Base-by-base conservation (phyloP, 1,140 invertebrate genomes). In the Sarcophaga peregrina region DNA sequence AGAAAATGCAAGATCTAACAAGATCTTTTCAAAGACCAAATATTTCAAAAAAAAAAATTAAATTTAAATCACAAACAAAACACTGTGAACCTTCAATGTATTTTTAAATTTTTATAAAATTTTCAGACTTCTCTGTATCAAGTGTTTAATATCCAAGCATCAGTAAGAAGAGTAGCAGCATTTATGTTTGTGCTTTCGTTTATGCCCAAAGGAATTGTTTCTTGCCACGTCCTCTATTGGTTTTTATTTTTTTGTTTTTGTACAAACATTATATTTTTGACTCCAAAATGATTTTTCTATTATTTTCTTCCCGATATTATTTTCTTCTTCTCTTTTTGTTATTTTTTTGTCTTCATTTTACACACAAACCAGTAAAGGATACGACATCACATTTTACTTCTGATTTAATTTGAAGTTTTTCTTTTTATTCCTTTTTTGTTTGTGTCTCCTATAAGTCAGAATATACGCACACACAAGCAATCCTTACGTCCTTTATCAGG, bases 331-430 rank as follows among this genome's bases (percentile, higher is more conserved):
- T 58, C 0, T 11, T 5, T 15, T 15, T 5, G 9, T 58, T 58
- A 15, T 50, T 50, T 50, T 50, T 50, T 50, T 50, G 6, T 50
- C 11, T 50, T 50, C 6, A 50, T 50, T 68, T 68, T 68, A 6
- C 17, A n/a, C n/a, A n/a, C 15, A 17, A 68, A 68, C 1, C 17
- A 78, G 75, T 47, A 78, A 78, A 50, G 75, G 48, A 47, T n/a
- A 78, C 75, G 50, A 47, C 75, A 78, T 78, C 75, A 78, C 75
- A 78, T 78, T 78, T 78, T 78, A 78, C 75, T 78, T 47, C 50
- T 78, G 75, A 78, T 78, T 78, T 78, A 78, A 78, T 78, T 78
- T 78, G 48, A n/a, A 78, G n/a, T 20, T 50, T 78, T 78, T 68
- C 20, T 68, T n/a, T n/a, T n/a, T n/a, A n/a, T n/a, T n/a, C n/a